Percentiles rank a stretch among this genome's conserved stretches.
Evolutionary conservation across 2,797 vertebrate species (phyloP).

Genomic region (Trematomus bernacchii): DNA sequence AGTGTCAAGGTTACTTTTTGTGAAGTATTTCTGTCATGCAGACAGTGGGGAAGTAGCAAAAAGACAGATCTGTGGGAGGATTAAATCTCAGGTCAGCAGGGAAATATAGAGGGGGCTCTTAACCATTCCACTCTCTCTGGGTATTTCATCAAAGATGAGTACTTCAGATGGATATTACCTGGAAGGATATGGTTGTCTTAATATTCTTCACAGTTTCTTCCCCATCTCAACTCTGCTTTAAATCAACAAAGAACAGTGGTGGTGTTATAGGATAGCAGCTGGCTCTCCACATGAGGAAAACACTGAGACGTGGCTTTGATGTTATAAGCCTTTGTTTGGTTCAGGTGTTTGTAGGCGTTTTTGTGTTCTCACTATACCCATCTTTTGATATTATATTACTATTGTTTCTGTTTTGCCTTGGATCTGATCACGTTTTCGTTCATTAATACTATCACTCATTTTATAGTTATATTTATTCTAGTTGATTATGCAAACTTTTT

Average conservation of each 20-base stretch:
- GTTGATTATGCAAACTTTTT: neutral
- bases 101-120: slow-evolving; percentile 1
- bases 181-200: slow-evolving; percentile 45
- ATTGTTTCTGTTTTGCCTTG: slow-evolving; percentile 6
- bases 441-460: slow-evolving; percentile 7
- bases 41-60: slow-evolving; percentile 11
- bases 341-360: slow-evolving; percentile 26
- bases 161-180: slow-evolving; percentile 36
- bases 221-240: slow-evolving; percentile 35
- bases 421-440: slow-evolving; percentile 14
- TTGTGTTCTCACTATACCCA: slow-evolving; percentile 21
- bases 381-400: neutral
- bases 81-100: slow-evolving; percentile 31
- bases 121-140: slow-evolving; percentile 18
- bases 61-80: slow-evolving; percentile 25
- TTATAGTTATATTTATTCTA: no score
- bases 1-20: neutral
- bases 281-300: slow-evolving; percentile 68
- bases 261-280: slow-evolving; percentile 58
- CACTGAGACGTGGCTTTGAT: slow-evolving; percentile 65
- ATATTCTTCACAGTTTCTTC: slow-evolving; percentile 45
- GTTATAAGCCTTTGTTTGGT: slow-evolving; percentile 52
- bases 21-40: slow-evolving; percentile 23
- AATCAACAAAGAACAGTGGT: slow-evolving; percentile 54
- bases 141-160: slow-evolving; percentile 42